Evolutionary conservation across 2,797 vertebrate species (phyloP), one percentile per base, ranked within the genome.

Genomic region (Dendrocincla fuliginosa): DNA sequence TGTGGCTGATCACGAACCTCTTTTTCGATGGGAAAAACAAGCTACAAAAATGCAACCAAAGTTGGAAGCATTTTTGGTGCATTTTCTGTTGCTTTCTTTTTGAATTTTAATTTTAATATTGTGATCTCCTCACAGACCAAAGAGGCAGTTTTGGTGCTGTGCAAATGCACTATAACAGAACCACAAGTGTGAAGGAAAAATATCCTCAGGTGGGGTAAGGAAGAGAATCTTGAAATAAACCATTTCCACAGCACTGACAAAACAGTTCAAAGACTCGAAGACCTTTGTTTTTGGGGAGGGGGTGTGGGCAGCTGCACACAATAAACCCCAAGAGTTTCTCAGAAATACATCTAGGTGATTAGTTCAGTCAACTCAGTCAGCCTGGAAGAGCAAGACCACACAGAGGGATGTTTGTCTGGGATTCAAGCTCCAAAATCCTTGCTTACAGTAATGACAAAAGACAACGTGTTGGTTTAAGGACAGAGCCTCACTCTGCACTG

Each of bases 311-410:
- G 75, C 83, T 83, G 76, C 37, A 73, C 56, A 90, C 64, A 94
- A 65, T 70, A 87, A 87, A 89, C 67, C 50, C 30, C 59, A 56
- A 10, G 91, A 80, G 35, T 64, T 78, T 87, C 77, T 84, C 67
- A 90, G 81, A 76, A 89, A 73, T 70, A 79, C 3, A 88, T 42
- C 18, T 49, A 63, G 30, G 64, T 83, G 71, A 96, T 90, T 87
- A 86, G 59, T 63, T 89, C 76, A 87, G 65, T 78, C 85, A 95
- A n/a, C 69, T 85, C 69, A 70, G 41, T 17, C 46, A 64, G 75
- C 53, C 71, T 92, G 49, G 87, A 92, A 76, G 78, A 84, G 33
- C 56, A 85, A 56, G 95, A 92, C 94, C 89, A 93, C 89, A 96
- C 84, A 92, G 87, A 84, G 47, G 47, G 74, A 56, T 79, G 44